Base-by-base conservation (phyloP, 2,113 vertebrate species). In the rabbit (Oryctolagus cuniculus) region DNA sequence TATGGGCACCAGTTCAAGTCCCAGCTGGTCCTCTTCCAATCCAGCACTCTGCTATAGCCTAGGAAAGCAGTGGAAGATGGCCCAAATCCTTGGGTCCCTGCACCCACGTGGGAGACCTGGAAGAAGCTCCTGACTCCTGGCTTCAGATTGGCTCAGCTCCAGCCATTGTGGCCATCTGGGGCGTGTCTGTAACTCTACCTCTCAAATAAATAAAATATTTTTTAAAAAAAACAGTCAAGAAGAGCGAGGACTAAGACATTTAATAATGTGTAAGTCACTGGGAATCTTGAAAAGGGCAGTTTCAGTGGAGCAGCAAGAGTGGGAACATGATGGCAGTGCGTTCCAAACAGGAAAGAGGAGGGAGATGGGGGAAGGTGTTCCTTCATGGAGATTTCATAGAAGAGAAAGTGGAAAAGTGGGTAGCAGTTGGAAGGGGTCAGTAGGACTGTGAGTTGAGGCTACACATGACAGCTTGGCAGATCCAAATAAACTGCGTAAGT, bases 241-340 rank as follows among this genome's bases (percentile, higher is more conserved):
- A 13, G 78, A 21, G 19, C 2, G 3, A 51, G 29, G n/a, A 31
- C 21, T 3, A 6, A 3, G 63, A 67, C 4, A 2, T 3, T 69
- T 22, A 31, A 63, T 34, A 22, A 36, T 12, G 2, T 0, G 38
- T 49, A 63, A 27, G 29, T 38, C 34, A 85, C 0, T 0, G 22
- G 58, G 13, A 55, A 82, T n/a, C 49, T 67, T 58, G 38, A 73
- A 58, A 55, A 61, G 15, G 4, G n/a, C 15, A 55, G 51, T 44
- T 63, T 22, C 61, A 1, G 3, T 49, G 22, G 29, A 13, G 27
- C 36, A 6, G 16, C 17, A 8, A 51, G 19, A 38, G 36, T 53
- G 67, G 53, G 67, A 75, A 34, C 17, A 66, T 0, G 22, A 63
- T 1, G 53, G 38, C 13, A 85, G 29, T 55, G 34, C 51, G 25